Percentiles rank a stretch among this genome's conserved stretches.
phyloP scores from a whole-genome alignment of 1,140 invertebrate genomes.

The Hypothenemus hampei region DNA sequence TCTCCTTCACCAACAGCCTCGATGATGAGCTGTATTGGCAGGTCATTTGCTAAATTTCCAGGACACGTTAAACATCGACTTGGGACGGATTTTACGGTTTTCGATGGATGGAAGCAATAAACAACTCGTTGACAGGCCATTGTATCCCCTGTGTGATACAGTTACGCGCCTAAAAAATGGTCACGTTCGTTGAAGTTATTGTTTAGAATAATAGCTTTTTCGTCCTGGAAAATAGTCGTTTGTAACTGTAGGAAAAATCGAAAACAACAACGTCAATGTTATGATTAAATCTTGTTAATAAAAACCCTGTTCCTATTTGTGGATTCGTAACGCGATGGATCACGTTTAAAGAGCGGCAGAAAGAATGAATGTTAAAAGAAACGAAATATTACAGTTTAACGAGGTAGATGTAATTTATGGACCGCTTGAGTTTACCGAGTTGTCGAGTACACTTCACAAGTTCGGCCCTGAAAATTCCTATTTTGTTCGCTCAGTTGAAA shows the following conservation, averaged over 20 bases:
- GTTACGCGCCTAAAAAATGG: slow-evolving; percentile 15
- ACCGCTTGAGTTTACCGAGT: slow-evolving; percentile 17
- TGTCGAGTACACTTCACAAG: slow-evolving; percentile 12
- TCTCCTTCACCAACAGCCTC: too few relatives aligned
- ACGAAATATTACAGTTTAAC: slow-evolving; percentile 19
- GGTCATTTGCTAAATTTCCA: too few relatives aligned
- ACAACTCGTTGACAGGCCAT: slow-evolving; percentile 20
- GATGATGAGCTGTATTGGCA: too few relatives aligned
- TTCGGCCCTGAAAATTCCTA: slow-evolving; percentile 4
- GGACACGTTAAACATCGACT: slow-evolving; percentile 5
- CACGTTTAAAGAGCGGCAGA: slow-evolving; percentile 9
- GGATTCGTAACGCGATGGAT: background rate
- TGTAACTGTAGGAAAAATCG: too few relatives aligned
- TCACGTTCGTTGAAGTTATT: slow-evolving; percentile 10
- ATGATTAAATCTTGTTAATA: too few relatives aligned
- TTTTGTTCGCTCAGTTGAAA: slow-evolving; percentile 6
- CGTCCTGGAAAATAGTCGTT: background rate
- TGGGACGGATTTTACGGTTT: slow-evolving; percentile 3
- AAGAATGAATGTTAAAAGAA: slow-evolving; percentile 11
- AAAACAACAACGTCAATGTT: too few relatives aligned
- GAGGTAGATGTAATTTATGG: slow-evolving; percentile 15
- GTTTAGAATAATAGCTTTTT: slow-evolving; percentile 12
- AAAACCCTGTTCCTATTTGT: too few relatives aligned
- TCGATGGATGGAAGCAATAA: slow-evolving; percentile 7
- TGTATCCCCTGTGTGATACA: slow-evolving; percentile 10